Conservation (phyloP, 92 coral and sea anemone genomes). For the Palythoa grandis region DNA sequence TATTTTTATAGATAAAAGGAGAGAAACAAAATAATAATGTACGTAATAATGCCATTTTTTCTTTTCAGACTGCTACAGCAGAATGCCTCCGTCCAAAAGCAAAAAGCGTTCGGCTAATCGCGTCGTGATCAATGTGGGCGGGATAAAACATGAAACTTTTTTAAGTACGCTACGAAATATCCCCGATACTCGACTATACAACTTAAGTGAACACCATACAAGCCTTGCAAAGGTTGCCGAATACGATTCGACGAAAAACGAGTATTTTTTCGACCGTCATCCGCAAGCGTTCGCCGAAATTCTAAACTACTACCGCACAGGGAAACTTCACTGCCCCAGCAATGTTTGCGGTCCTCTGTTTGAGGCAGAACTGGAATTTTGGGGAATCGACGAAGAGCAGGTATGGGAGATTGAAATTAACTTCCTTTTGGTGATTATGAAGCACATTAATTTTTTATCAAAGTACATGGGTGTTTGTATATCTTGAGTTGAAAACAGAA, state of each 20-base stretch:
- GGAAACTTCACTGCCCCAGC: slow-evolving; percentile 92
- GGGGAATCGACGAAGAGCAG: slow-evolving; percentile 97
- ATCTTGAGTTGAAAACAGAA: not conserved
- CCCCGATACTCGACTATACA: slow-evolving; percentile 90
- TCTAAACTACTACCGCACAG: slow-evolving; percentile 93
- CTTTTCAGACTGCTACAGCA: slow-evolving; percentile 18
- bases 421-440: not conserved
- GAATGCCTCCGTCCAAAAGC: slow-evolving; percentile 69
- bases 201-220: slow-evolving; percentile 85
- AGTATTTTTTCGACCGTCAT: slow-evolving; percentile 96
- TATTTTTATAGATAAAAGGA: not conserved
- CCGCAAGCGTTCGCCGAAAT: slow-evolving; percentile 95
- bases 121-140: slow-evolving; percentile 90
- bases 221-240: slow-evolving; percentile 76
- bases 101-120: slow-evolving; percentile 79
- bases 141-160: slow-evolving; percentile 90
- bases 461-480: not conserved
- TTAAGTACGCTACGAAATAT: slow-evolving; percentile 85
- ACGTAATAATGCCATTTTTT: not conserved
- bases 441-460: not conserved
- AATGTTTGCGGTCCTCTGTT: slow-evolving; percentile 96
- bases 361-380: slow-evolving; percentile 89
- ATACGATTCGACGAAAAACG: slow-evolving; percentile 74
- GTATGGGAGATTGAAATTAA: slow-evolving; percentile 41
- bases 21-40: not conserved